Percentiles rank a stretch among this genome's conserved stretches.
These are phyloP conservation scores for Pentalonia nigronervosa DNA, from an alignment of 1,140 invertebrate genomes.

Conservation along the genomic window DNA sequence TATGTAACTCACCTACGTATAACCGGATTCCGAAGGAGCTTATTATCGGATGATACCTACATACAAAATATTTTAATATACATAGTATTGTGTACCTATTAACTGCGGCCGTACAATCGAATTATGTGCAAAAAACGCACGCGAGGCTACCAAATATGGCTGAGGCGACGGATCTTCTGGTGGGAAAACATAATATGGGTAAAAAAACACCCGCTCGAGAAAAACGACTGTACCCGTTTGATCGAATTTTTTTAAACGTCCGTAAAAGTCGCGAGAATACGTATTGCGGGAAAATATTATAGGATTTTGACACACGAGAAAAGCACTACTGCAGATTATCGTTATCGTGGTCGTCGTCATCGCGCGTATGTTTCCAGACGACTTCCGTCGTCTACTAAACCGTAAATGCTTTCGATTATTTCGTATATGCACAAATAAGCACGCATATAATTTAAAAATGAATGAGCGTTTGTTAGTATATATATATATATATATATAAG, in stretches of 20 bases:
- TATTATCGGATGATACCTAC: neutral
- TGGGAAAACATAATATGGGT: neutral
- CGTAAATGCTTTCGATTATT: too few species aligned
- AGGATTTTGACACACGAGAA: neutral
- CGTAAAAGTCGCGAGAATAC: neutral
- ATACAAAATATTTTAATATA: neutral
- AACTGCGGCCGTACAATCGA: neutral
- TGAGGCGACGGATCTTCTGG: neutral
- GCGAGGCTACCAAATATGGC: conserved; percentile 8
- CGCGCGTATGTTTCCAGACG: too few species aligned
- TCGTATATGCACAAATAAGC: too few species aligned
- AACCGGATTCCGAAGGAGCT: conserved; percentile 28
- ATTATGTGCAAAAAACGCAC: neutral
- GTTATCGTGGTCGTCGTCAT: too few species aligned
- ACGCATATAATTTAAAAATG: too few species aligned
- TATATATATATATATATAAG: too few species aligned
- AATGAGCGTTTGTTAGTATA: too few species aligned
- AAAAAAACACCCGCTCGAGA: too few species aligned
- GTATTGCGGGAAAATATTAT: neutral
- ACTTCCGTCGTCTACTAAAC: too few species aligned
- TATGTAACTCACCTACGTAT: conserved; percentile 34
- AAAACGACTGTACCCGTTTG: neutral
- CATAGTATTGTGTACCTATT: neutral
- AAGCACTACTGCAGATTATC: too few species aligned
- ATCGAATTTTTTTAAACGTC: neutral